phyloP scores from a whole-genome alignment of 1,140 invertebrate genomes.

The Lordiphosa mommai region DNA sequence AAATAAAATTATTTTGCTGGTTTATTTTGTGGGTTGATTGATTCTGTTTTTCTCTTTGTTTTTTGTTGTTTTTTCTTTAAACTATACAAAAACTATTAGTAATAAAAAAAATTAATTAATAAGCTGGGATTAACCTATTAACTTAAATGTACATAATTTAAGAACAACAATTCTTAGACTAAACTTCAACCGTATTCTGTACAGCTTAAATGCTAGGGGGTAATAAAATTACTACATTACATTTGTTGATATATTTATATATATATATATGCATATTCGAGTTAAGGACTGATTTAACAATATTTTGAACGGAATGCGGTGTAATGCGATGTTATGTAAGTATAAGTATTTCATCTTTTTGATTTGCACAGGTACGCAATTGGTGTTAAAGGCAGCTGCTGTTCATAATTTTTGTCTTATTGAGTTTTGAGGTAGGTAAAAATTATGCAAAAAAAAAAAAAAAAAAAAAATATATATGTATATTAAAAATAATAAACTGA shows the following conservation, averaged over 20 bases:
- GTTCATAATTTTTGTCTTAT: conserved; percentile 16
- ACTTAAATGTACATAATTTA: conserved; percentile 21
- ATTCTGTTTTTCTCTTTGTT: not conserved
- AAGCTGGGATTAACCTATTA: no score
- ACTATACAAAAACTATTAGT: not conserved
- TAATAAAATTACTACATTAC: conserved; percentile 15
- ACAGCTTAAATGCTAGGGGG: conserved; percentile 24
- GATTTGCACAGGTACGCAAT: conserved; percentile 74
- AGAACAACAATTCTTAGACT: conserved; percentile 65
- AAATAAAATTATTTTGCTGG: conserved; percentile 23
- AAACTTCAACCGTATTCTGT: conserved; percentile 60
- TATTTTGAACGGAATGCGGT: conserved; percentile 64
- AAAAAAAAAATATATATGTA: conserved; percentile 6
- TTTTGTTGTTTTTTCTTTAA: not conserved
- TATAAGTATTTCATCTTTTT: conserved; percentile 56
- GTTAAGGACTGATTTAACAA: conserved; percentile 17
- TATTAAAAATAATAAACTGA: conserved; percentile 29
- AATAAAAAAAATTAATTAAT: not conserved
- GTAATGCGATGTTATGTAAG: no score
- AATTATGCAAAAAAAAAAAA: conserved; percentile 4
- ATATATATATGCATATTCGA: conserved; percentile 22
- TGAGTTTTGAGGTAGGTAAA: conserved; percentile 33
- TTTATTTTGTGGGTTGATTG: conserved; percentile 26
- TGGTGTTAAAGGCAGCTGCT: conserved; percentile 37
- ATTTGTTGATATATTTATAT: no score